These are phyloP conservation scores for Uromys caudimaculatus DNA, from an alignment of 2,797 vertebrate species.

Conservation along the genomic window DNA sequence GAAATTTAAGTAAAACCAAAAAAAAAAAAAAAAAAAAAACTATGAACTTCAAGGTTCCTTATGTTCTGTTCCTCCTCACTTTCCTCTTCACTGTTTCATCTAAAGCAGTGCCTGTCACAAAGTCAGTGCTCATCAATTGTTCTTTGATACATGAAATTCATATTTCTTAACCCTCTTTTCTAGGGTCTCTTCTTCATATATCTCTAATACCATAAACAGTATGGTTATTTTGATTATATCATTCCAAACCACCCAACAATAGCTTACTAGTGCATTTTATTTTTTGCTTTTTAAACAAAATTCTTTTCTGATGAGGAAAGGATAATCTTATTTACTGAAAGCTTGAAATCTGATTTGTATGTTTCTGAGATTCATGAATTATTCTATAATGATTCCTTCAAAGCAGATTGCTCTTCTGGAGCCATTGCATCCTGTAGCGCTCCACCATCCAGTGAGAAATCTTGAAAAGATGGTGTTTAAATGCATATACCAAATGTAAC, in stretches of 20 bases:
- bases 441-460: constrained; percentile 10
- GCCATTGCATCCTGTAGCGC: background rate
- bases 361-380: constrained; percentile 38
- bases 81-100: background rate
- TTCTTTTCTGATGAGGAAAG: background rate
- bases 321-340: constrained; percentile 38
- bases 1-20: too few relatives aligned
- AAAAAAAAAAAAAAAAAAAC: too few relatives aligned
- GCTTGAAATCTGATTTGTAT: constrained; percentile 53
- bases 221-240: background rate
- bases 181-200: background rate
- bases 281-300: constrained; percentile 48
- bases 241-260: background rate
- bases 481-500: constrained; percentile 63
- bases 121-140: background rate
- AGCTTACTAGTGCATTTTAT: constrained; percentile 10
- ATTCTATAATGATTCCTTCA: constrained; percentile 33
- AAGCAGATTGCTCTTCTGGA: constrained; percentile 21
- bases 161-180: background rate
- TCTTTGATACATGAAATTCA: background rate
- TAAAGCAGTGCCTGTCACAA: background rate
- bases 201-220: background rate
- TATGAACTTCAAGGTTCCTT: background rate
- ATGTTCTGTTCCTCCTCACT: background rate
- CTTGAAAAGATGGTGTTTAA: constrained; percentile 66